Base-by-base conservation (phyloP, 2,113 vertebrate genomes). In the Myxocyprinus asiaticus region DNA sequence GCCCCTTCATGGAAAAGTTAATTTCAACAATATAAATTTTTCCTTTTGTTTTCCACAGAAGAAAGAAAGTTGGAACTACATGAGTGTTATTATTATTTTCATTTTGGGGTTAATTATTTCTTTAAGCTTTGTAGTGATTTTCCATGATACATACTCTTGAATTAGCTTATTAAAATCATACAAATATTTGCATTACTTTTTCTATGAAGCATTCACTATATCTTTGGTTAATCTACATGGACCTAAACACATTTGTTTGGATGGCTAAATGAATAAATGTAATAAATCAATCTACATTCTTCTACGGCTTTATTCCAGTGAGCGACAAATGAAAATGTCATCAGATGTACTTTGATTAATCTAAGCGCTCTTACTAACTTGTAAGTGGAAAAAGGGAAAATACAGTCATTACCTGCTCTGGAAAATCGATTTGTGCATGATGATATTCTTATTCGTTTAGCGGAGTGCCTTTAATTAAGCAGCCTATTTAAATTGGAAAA, bases 381-480 rank as follows among this genome's bases (percentile, higher is more conserved):
- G 44, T 70, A 56, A 70, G 55, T 43, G 68, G 22, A 33, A 70
- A 56, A 55, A 9, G 4, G 4, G 14, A 61, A 47, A 74, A 74
- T 8, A 56, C 2, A n/a, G n/a, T 56, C 22, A 47, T 47, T 44
- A n/a, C 33, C 4, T 56, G n/a, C 45, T 48, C 33, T 33, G 22
- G 0, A 56, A 43, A 85, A 91, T 90, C 86, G 86, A 92, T 89
- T 86, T 81, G 84, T 88, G 86, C 80, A 84, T 33, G 82, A 83
- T 87, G 85, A 88, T 91, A 85, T 86, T 85, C 87, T 89, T 84
- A 85, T 89, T 87, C n/a, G 22, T 71, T 81, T 86, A 86, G 85
- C 81, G 77, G 88, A 89, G 87, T 82, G 87, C 84, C 86, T 90
- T 87, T 91, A 93, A 93, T 92, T 92, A 92, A 90, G 86, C 83